Conservation (phyloP, 30 jellyfish, hydroid and myxozoan species). For the Aurelia sp. region DNA sequence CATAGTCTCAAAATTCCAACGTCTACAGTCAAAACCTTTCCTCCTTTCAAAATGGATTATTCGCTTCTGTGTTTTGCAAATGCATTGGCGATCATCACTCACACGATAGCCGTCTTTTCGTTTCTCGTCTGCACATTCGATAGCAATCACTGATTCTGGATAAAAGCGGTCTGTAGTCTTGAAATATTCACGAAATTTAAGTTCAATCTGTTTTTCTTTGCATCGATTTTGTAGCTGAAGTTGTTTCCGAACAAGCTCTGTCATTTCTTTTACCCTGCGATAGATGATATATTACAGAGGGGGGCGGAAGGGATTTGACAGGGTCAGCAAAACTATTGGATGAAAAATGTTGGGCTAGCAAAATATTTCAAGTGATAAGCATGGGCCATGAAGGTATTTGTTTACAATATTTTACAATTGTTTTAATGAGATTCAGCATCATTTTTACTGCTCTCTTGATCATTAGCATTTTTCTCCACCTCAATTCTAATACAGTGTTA, state of each 20-base stretch:
- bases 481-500: too few relatives aligned
- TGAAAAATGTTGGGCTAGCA: too few relatives aligned
- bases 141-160: slow-evolving; percentile 9
- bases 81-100: slow-evolving; percentile 45
- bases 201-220: slow-evolving; percentile 3
- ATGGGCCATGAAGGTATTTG: too few relatives aligned
- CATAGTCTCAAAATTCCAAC: slow-evolving; percentile 29
- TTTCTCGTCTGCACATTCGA: background rate
- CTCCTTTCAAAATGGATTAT: slow-evolving; percentile 27
- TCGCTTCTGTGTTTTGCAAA: slow-evolving; percentile 30
- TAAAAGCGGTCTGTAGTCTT: slow-evolving; percentile 17
- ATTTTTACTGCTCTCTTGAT: too few relatives aligned
- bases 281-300: too few relatives aligned
- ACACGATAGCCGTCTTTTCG: slow-evolving; percentile 38
- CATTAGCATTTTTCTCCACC: too few relatives aligned
- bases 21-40: slow-evolving; percentile 20
- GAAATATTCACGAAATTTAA: background rate
- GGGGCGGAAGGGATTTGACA: too few relatives aligned
- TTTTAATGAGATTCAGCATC: too few relatives aligned
- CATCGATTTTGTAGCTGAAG: slow-evolving; percentile 26
- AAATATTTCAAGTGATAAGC: too few relatives aligned
- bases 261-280: too few relatives aligned
- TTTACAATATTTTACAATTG: too few relatives aligned
- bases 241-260: background rate
- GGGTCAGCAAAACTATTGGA: too few relatives aligned